Evolutionary conservation across 1,140 invertebrate genomes (phyloP).

Genomic region (Formica selysi): DNA sequence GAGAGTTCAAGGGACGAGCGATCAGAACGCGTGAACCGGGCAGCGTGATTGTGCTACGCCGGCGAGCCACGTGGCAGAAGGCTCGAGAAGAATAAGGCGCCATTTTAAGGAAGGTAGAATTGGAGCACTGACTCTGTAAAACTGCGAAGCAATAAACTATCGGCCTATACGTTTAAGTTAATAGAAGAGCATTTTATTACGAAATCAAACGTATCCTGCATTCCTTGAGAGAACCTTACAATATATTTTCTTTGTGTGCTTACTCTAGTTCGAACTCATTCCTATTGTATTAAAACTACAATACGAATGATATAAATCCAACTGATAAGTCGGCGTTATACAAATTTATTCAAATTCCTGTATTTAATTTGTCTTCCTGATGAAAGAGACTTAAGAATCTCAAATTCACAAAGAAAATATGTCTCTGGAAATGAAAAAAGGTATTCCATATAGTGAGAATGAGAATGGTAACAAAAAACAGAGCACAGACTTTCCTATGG

Average conservation of each 20-base stretch:
- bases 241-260: background rate
- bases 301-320: background rate
- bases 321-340: background rate
- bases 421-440: background rate
- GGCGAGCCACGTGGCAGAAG: no score
- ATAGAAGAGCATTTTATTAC: no score
- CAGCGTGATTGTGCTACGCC: no score
- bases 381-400: slow-evolving; percentile 34
- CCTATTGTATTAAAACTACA: background rate
- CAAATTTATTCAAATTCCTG: slow-evolving; percentile 9
- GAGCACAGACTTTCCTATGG: background rate
- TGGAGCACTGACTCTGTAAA: no score
- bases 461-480: background rate
- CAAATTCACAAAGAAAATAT: slow-evolving; percentile 2
- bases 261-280: background rate
- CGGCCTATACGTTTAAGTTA: no score
- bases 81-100: no score
- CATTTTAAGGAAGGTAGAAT: no score
- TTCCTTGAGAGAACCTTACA: no score
- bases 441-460: background rate
- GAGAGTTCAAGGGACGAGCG: no score
- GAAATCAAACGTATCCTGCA: no score
- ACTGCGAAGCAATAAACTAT: no score
- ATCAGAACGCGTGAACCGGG: no score
- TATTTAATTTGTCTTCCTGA: background rate